Evolutionary conservation across 2,113 vertebrate genomes (phyloP).

Genomic region (Uria aalge): DNA sequence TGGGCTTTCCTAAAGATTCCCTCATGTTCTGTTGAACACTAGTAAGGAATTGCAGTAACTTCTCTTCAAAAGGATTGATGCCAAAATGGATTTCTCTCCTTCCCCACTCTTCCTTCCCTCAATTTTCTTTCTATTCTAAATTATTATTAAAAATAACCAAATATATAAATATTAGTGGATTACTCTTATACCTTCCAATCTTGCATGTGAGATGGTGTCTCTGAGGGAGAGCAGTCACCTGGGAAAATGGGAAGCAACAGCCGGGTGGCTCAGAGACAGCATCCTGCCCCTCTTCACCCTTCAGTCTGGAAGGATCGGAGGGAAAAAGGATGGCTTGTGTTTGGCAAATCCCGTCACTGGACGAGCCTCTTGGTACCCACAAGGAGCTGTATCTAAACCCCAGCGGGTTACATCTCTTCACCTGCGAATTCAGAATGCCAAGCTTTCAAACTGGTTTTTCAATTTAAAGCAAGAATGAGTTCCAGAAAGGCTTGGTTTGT

Average conservation of each 20-base stretch:
- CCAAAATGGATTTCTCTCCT: not conserved
- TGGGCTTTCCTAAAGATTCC: not conserved
- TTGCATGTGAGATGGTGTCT: not conserved
- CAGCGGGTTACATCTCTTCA: not conserved
- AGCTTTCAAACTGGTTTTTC: not conserved
- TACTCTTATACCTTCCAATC: not conserved
- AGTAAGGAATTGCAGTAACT: not conserved
- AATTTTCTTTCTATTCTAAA: not conserved
- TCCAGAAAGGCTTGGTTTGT: not conserved
- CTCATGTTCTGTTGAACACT: not conserved
- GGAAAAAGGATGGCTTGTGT: not conserved
- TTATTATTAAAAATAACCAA: not conserved
- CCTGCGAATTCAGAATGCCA: not conserved
- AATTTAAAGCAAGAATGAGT: not conserved
- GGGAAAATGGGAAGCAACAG: not conserved
- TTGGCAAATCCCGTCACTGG: not conserved
- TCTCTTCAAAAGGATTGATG: not conserved
- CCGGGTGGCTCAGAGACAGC: not conserved
- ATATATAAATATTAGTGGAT: not conserved
- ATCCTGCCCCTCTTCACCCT: not conserved
- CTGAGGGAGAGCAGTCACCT: not conserved
- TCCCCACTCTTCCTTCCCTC: not conserved
- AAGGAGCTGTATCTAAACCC: not conserved
- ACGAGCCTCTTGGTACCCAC: not conserved
- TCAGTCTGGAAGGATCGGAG: not conserved